A percentile compares a stretch with the other conserved stretches of the same genome.
Conservation (phyloP, 2,888 invertebrate species). For the Orthonevra nobilis region DNA sequence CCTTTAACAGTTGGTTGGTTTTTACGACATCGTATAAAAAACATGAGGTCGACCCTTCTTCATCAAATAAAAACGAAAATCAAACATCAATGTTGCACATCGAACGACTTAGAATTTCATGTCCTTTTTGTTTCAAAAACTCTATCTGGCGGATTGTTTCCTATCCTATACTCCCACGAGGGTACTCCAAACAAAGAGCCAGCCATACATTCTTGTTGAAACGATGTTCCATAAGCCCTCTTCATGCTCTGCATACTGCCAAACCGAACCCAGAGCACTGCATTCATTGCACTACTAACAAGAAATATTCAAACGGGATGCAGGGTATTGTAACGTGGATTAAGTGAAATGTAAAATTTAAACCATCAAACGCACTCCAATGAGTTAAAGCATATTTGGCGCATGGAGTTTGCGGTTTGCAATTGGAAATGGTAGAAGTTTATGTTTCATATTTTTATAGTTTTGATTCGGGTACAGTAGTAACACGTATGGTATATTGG, state of each 20-base stretch:
- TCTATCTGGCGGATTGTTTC: no score
- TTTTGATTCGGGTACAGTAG: no score
- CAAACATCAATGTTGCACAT: not conserved
- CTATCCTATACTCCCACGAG: not conserved
- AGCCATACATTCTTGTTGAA: no score
- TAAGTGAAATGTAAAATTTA: constrained; percentile 3
- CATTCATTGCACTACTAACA: not conserved
- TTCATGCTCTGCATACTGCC: not conserved
- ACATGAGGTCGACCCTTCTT: no score
- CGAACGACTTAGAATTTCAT: not conserved
- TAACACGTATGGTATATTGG: no score
- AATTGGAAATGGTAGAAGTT: not conserved
- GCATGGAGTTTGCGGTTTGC: not conserved
- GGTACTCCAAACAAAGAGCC: not conserved
- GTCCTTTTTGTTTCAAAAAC: not conserved
- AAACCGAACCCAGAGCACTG: not conserved
- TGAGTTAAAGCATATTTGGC: not conserved
- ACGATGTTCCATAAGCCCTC: no score
- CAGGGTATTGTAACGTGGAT: not conserved
- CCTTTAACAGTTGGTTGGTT: no score
- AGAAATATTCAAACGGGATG: not conserved
- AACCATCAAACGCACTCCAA: not conserved
- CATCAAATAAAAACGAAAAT: no score
- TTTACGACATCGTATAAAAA: no score
- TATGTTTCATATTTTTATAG: not conserved